Evolutionary conservation across 2,888 invertebrate genomes (phyloP).

Genomic region (Drosophila prolongata): DNA sequence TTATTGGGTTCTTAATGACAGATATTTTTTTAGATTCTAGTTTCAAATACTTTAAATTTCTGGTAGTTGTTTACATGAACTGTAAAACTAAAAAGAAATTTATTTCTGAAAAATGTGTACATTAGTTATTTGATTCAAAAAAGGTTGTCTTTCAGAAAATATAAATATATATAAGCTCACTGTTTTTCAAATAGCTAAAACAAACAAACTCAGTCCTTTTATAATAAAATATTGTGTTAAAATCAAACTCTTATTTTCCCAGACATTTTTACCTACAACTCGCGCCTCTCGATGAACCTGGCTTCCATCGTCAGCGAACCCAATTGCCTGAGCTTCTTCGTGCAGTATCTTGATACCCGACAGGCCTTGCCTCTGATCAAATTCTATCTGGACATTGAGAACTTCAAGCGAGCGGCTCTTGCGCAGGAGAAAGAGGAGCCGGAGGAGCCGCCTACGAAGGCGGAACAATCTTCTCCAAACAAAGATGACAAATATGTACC

Average conservation of each 20-base stretch:
- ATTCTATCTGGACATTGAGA: conserved; percentile 91
- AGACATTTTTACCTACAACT: conserved; percentile 81
- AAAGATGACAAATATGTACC: conserved; percentile 78
- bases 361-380: conserved; percentile 88
- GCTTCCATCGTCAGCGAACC: conserved; percentile 91
- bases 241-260: conserved; percentile 5
- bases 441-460: conserved; percentile 7
- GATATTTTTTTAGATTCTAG: no score
- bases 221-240: no score
- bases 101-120: no score
- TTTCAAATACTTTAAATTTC: no score
- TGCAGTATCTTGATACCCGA: conserved; percentile 93
- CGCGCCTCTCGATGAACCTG: conserved; percentile 90
- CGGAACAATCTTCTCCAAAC: conserved; percentile 7
- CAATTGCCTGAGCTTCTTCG: conserved; percentile 92
- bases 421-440: conserved; percentile 37
- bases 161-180: no score
- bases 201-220: no score
- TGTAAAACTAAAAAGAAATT: no score
- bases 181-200: no score
- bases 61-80: no score
- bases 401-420: conserved; percentile 86
- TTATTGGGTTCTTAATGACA: no score
- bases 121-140: no score
- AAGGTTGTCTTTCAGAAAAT: no score